Evolutionary conservation across 2,797 vertebrate species (phyloP).

Genomic region (Hipposideros larvatus): DNA sequence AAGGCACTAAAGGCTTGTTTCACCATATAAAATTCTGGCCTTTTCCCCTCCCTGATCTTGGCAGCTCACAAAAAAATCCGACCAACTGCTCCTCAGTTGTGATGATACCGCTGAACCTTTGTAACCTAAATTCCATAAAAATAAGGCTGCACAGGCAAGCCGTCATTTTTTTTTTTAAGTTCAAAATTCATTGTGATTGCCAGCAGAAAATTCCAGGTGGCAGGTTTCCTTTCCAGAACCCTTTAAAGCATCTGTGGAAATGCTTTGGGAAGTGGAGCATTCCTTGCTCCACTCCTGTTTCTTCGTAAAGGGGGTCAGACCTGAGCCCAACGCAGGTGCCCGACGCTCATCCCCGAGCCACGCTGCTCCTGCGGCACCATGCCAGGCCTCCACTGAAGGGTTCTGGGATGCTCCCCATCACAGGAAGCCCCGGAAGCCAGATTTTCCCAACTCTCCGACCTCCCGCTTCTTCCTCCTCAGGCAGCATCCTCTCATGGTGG

Average conservation of each 20-base stretch:
- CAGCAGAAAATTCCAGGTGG: background rate
- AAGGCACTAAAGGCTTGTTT: background rate
- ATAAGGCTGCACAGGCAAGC: background rate
- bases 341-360: background rate
- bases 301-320: background rate
- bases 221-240: background rate
- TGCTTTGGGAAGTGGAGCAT: background rate
- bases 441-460: background rate
- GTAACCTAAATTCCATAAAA: background rate
- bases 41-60: background rate
- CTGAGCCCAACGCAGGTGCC: background rate
- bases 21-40: background rate
- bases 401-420: background rate
- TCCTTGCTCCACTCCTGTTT: background rate
- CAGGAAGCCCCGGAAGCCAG: background rate
- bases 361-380: background rate
- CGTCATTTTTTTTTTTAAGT: background rate
- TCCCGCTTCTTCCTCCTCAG: background rate
- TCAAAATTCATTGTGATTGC: slow-evolving; percentile 26
- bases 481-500: background rate
- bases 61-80: background rate
- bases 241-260: background rate
- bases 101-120: background rate
- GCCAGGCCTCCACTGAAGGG: background rate
- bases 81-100: background rate